Percentiles rank a stretch among this genome's conserved stretches.
Evolutionary conservation across 2,888 invertebrate species (phyloP).

Genomic region (Calameuta idolon): DNA sequence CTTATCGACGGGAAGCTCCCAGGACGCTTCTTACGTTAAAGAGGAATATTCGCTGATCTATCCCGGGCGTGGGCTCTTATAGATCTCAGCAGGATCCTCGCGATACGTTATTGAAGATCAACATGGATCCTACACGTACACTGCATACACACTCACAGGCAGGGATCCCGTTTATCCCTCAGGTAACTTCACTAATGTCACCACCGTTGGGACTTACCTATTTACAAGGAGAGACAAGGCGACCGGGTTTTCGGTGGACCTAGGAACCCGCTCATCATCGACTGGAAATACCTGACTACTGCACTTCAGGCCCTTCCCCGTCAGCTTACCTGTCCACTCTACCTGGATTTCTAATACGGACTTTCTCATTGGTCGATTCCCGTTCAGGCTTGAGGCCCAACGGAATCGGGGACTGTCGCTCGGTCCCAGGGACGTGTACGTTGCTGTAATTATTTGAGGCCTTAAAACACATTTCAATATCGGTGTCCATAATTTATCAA

Average conservation of each 20-base stretch:
- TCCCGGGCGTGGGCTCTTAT: conserved; percentile 11
- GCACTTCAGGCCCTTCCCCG: conserved; percentile 34
- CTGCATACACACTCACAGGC: neutral
- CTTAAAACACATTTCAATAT: neutral
- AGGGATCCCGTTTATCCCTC: neutral
- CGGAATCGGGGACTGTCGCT: conserved; percentile 37
- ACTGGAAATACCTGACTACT: conserved; percentile 60
- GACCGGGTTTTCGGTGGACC: conserved; percentile 28
- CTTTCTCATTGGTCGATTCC: conserved; percentile 15
- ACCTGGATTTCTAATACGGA: conserved; percentile 24
- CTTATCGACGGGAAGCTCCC: neutral
- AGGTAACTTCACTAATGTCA: neutral
- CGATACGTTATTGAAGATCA: neutral
- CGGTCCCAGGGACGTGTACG: conserved; percentile 14
- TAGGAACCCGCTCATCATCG: conserved; percentile 61
- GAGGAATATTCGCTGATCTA: conserved; percentile 8
- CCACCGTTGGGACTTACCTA: conserved; percentile 5
- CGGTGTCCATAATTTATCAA: neutral
- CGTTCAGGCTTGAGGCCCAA: conserved; percentile 25
- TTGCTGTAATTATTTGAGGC: neutral
- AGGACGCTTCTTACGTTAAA: neutral
- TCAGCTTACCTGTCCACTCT: conserved; percentile 6
- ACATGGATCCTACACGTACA: neutral
- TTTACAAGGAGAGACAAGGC: conserved; percentile 5
- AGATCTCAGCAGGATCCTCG: neutral